Conservation (phyloP, 1,140 invertebrate genomes). For the Micrasema minimum region DNA sequence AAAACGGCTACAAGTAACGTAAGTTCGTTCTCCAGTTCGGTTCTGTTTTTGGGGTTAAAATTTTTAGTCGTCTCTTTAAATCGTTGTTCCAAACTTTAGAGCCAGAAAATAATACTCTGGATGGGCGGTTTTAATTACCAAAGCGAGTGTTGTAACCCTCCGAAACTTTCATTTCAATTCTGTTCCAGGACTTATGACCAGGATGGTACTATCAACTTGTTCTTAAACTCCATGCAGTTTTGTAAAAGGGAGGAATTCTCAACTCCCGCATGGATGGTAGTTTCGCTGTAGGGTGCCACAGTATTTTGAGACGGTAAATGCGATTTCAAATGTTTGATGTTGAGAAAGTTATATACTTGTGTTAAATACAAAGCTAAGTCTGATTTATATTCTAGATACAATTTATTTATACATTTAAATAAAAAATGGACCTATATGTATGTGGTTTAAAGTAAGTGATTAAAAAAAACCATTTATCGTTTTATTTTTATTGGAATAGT, state of each 20-base stretch:
- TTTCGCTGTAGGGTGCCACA: not conserved
- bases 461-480: too few relatives aligned
- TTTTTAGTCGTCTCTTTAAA: conserved; percentile 14
- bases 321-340: conserved; percentile 9
- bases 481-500: too few relatives aligned
- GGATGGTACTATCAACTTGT: not conserved
- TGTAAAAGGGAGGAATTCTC: conserved; percentile 2
- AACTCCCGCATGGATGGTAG: conserved; percentile 10
- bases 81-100: conserved; percentile 22
- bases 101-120: conserved; percentile 24
- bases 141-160: conserved; percentile 25
- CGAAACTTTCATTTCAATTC: conserved; percentile 28
- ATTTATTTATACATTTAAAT: too few relatives aligned
- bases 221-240: not conserved
- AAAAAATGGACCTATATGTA: too few relatives aligned
- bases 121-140: conserved; percentile 32
- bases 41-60: conserved; percentile 9
- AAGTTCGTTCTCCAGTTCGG: not conserved
- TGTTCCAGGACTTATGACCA: conserved; percentile 25
- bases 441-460: too few relatives aligned
- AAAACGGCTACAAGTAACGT: not conserved
- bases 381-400: too few relatives aligned
- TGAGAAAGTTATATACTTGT: too few relatives aligned
- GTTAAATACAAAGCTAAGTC: too few relatives aligned
- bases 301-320: conserved; percentile 1